A percentile compares a stretch with the other conserved stretches of the same genome.
Conservation (phyloP, 2,888 invertebrate genomes). For the Vesta saturnalis region DNA sequence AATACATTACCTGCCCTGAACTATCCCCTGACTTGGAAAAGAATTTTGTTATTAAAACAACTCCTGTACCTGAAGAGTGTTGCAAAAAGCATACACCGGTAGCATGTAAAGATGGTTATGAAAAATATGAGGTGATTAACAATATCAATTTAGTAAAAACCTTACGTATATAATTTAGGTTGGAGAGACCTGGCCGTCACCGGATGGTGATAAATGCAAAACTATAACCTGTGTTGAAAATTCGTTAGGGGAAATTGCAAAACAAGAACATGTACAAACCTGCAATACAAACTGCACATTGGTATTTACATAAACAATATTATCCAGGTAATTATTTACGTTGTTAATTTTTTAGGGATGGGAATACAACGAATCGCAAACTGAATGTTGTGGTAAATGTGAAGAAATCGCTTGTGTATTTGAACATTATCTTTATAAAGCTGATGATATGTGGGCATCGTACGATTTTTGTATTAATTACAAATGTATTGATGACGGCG, state of each 20-base stretch:
- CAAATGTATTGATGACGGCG: conserved; percentile 66
- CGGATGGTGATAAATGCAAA: conserved; percentile 67
- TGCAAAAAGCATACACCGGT: conserved; percentile 66
- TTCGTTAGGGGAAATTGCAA: conserved; percentile 63
- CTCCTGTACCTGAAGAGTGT: conserved; percentile 65
- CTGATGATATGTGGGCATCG: conserved; percentile 70
- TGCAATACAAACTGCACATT: background rate
- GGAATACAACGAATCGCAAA: conserved; percentile 60
- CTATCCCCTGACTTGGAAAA: conserved; percentile 59
- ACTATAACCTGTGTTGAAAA: conserved; percentile 65
- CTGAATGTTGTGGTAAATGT: conserved; percentile 74
- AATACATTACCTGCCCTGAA: conserved; percentile 65
- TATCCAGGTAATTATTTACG: no score
- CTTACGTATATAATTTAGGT: no score
- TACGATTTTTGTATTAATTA: conserved; percentile 71
- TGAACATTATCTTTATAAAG: conserved; percentile 61
- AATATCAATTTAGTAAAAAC: no score
- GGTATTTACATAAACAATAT: conserved; percentile 54
- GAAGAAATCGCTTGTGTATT: conserved; percentile 66
- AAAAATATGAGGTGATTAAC: background rate
- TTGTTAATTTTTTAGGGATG: conserved; percentile 68
- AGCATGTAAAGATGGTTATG: conserved; percentile 64
- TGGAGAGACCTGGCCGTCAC: conserved; percentile 70
- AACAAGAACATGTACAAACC: conserved; percentile 64
- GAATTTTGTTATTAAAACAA: conserved; percentile 66